Evolutionary conservation across 2,113 vertebrate genomes (phyloP).

Genomic region (Speoplatyrhinus poulsoni): DNA sequence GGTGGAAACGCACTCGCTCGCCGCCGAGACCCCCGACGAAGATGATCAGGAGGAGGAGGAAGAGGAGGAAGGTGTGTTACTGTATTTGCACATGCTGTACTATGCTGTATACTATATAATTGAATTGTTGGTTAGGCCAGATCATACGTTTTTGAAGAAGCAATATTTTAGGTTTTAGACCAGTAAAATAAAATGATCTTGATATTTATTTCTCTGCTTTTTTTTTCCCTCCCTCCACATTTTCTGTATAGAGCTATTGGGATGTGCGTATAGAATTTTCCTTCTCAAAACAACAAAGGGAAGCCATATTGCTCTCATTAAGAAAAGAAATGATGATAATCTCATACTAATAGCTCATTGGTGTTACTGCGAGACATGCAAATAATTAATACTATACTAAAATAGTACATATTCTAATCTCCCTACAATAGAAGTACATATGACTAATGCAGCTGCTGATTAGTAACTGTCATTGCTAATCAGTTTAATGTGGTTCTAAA

Average conservation of each 20-base stretch:
- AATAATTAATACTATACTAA: conserved; percentile 11
- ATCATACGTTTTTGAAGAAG: not conserved
- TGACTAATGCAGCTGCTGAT: conserved; percentile 7
- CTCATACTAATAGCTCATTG: conserved; percentile 40
- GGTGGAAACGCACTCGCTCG: conserved; percentile 91
- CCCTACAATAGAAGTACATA: conserved; percentile 6
- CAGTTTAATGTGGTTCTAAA: too few relatives aligned
- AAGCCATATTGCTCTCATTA: not conserved
- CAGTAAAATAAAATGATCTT: not conserved
- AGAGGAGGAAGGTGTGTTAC: conserved; percentile 79
- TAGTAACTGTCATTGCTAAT: too few relatives aligned
- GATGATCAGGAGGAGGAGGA: conserved; percentile 93
- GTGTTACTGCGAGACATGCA: not conserved
- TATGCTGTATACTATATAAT: not conserved
- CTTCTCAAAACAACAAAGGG: conserved; percentile 16
- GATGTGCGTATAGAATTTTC: conserved; percentile 57
- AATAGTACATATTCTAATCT: conserved; percentile 21
- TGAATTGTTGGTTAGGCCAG: not conserved
- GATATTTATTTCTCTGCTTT: conserved; percentile 22
- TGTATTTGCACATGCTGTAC: not conserved
- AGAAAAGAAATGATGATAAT: conserved; percentile 17
- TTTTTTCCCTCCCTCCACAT: conserved; percentile 8
- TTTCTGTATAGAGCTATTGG: conserved; percentile 59
- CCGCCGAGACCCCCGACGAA: conserved; percentile 91
- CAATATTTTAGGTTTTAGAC: not conserved